Evolutionary conservation across 2,888 invertebrate genomes (phyloP).

Genomic region (Drosophila borborema): DNA sequence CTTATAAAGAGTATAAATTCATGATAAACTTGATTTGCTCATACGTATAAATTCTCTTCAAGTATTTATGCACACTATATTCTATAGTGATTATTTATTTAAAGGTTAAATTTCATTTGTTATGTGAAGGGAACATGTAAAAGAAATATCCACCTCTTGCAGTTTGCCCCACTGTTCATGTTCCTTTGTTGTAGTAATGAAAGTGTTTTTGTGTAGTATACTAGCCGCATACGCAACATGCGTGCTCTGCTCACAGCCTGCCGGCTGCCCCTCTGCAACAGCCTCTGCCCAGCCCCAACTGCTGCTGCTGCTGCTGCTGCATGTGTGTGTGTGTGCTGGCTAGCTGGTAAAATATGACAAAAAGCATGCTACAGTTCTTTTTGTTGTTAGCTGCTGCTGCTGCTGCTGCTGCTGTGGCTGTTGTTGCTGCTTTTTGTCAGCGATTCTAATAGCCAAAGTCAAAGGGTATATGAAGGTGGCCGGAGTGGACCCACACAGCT

Average conservation of each 20-base stretch:
- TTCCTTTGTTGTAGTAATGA: conserved; percentile 64
- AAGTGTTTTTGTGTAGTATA: conserved; percentile 76
- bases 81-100: no score
- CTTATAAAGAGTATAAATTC: no score
- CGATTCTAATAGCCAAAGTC: conserved; percentile 76
- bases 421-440: conserved; percentile 66
- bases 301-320: no score
- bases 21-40: no score
- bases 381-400: conserved; percentile 7
- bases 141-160: neutral
- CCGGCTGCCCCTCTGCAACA: conserved; percentile 15
- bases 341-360: conserved; percentile 78
- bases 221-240: conserved; percentile 77
- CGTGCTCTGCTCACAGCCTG: conserved; percentile 55
- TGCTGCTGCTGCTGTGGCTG: conserved; percentile 24
- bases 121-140: neutral
- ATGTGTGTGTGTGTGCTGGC: conserved; percentile 30
- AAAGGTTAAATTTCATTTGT: neutral
- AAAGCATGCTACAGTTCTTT: conserved; percentile 72
- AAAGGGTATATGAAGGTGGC: conserved; percentile 54
- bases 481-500: conserved; percentile 6
- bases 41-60: no score
- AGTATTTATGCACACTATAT: no score
- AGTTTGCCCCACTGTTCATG: conserved; percentile 40
- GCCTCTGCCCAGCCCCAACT: conserved; percentile 32